phyloP scores from a whole-genome alignment of 2,113 vertebrate species.

The Propithecus coquereli region DNA sequence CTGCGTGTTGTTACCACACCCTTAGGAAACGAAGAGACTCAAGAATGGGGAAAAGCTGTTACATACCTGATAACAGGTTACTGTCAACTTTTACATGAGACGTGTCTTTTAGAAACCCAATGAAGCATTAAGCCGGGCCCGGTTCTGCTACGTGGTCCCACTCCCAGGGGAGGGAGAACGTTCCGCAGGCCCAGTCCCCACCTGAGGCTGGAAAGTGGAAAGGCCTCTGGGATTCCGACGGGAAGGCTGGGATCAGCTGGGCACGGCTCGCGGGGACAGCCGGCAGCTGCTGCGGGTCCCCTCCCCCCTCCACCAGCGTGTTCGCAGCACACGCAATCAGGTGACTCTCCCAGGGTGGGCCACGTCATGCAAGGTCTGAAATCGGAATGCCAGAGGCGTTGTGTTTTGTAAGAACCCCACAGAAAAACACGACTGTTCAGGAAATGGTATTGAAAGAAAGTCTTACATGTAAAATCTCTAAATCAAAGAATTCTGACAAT shows the following conservation, averaged over 20 bases:
- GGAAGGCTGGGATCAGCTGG: background rate
- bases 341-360: slow-evolving; percentile 19
- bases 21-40: background rate
- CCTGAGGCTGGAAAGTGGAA: background rate
- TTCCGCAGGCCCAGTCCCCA: too few species aligned
- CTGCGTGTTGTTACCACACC: too few species aligned
- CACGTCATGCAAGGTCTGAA: slow-evolving; percentile 41
- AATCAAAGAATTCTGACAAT: background rate
- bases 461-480: background rate
- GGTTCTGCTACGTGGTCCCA: rapidly evolving
- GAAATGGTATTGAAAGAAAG: background rate
- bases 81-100: background rate
- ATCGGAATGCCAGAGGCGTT: background rate
- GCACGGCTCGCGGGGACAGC: background rate
- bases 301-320: rapidly evolving
- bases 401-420: background rate
- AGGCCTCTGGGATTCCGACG: background rate
- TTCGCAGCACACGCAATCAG: background rate
- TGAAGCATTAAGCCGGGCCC: background rate
- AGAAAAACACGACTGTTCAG: background rate
- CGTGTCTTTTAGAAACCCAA: background rate
- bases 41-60: background rate
- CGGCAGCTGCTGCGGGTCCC: background rate
- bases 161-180: background rate
- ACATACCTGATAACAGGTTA: background rate